Evolutionary conservation across 2,888 invertebrate genomes (phyloP).

Genomic region (Patella ulyssiponensis): DNA sequence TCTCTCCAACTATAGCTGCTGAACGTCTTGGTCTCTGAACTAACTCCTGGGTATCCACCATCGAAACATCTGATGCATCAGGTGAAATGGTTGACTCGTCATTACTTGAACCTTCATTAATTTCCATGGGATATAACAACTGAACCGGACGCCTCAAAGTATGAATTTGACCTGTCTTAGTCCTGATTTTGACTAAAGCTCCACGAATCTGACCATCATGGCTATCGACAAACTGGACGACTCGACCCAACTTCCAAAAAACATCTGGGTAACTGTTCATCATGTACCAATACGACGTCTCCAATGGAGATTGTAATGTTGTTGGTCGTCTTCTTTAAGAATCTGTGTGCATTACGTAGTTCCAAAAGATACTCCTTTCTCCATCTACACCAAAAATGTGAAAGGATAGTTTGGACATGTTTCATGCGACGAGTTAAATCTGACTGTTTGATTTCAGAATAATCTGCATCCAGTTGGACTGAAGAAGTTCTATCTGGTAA

Average conservation of each 20-base stretch:
- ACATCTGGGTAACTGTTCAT: neutral
- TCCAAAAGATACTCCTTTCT: neutral
- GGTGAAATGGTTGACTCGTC: neutral
- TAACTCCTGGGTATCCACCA: neutral
- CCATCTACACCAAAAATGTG: neutral
- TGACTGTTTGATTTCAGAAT: neutral
- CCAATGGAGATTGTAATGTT: neutral
- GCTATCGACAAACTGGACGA: neutral
- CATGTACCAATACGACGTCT: neutral
- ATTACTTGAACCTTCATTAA: neutral
- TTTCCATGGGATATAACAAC: neutral
- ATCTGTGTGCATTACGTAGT: neutral
- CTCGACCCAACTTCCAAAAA: slow-evolving; percentile 4
- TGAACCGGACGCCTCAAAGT: neutral
- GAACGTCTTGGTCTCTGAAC: neutral
- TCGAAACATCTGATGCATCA: neutral
- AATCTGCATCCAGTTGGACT: neutral
- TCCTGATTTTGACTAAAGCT: slow-evolving; percentile 6
- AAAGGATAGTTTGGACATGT: neutral
- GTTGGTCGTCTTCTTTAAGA: neutral
- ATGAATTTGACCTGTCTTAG: neutral
- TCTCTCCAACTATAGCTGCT: neutral
- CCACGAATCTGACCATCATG: neutral
- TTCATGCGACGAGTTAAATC: neutral
- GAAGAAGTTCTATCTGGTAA: slow-evolving; percentile 14